A percentile compares a stretch with the other conserved stretches of the same genome.
These are phyloP conservation scores for Alosa sapidissima DNA, from an alignment of 2,797 vertebrate species.

Conservation along the genomic window DNA sequence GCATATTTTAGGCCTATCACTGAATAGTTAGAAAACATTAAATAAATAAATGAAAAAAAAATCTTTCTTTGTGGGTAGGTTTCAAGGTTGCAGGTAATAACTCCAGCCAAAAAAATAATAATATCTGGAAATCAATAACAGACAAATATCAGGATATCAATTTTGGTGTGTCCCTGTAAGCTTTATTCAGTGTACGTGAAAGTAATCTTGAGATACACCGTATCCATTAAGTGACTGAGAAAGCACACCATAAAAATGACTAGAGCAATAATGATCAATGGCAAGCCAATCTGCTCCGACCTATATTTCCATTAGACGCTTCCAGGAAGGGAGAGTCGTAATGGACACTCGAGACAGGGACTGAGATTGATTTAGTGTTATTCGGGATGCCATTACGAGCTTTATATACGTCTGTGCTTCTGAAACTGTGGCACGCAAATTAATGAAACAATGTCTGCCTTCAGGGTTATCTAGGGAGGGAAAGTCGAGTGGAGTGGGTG, in stretches of 20 bases:
- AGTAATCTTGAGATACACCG: neutral
- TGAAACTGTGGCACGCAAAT: neutral
- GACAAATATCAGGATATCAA: neutral
- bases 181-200: neutral
- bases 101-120: neutral
- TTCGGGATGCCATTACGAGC: neutral
- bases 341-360: constrained; percentile 1
- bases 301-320: constrained; percentile 11
- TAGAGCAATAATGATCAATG: neutral
- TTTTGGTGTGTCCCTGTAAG: neutral
- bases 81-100: neutral
- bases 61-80: neutral
- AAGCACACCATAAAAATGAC: neutral
- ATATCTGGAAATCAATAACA: neutral
- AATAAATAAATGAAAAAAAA: neutral
- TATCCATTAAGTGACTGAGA: neutral
- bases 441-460: neutral
- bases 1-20: neutral
- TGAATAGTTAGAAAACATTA: neutral
- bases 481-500: no score
- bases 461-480: neutral
- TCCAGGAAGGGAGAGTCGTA: neutral
- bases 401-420: neutral
- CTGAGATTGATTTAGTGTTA: constrained; percentile 18
- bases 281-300: constrained; percentile 2